These are phyloP conservation scores for Lota lota DNA, from an alignment of 2,113 vertebrate genomes.

Conservation along the genomic window DNA sequence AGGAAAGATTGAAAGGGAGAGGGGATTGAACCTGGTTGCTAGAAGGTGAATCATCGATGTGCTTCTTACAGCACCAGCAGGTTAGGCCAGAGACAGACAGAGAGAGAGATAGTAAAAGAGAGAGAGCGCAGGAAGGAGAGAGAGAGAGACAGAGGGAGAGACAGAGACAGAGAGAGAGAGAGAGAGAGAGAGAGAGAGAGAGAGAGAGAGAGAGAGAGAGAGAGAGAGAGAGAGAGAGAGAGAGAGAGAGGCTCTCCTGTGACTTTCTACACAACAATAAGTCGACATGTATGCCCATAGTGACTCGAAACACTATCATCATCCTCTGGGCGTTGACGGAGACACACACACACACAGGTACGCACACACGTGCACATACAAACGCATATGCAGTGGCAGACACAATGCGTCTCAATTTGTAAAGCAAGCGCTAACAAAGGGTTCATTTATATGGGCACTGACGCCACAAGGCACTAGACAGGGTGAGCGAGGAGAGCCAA, in stretches of 20 bases:
- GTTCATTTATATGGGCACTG: conserved; percentile 63
- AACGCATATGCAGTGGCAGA: conserved; percentile 35
- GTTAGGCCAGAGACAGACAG: background rate
- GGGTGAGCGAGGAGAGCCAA: conserved; percentile 62
- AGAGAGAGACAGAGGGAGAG: conserved; percentile 7
- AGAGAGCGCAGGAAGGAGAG: too few species aligned
- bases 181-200: too few species aligned
- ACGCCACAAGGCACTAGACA: conserved; percentile 64
- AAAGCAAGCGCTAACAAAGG: conserved; percentile 76
- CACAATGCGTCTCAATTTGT: conserved; percentile 69
- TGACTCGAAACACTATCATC: conserved; percentile 37
- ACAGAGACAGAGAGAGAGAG: too few species aligned
- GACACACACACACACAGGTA: conserved; percentile 17
- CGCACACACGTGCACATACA: conserved; percentile 29
- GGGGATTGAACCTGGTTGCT: too few species aligned
- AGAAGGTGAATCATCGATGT: too few species aligned
- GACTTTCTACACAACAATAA: conserved; percentile 35
- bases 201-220: too few species aligned
- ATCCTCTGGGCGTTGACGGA: conserved; percentile 32
- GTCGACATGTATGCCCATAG: conserved; percentile 25
- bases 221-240: too few species aligned
- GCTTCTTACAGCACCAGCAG: too few species aligned
- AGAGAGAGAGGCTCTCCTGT: conserved; percentile 27
- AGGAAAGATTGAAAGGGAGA: too few species aligned
- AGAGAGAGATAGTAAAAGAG: too few species aligned